Evolutionary conservation across 2,888 invertebrate genomes (phyloP).

Genomic region (Deroplatys truncata): DNA sequence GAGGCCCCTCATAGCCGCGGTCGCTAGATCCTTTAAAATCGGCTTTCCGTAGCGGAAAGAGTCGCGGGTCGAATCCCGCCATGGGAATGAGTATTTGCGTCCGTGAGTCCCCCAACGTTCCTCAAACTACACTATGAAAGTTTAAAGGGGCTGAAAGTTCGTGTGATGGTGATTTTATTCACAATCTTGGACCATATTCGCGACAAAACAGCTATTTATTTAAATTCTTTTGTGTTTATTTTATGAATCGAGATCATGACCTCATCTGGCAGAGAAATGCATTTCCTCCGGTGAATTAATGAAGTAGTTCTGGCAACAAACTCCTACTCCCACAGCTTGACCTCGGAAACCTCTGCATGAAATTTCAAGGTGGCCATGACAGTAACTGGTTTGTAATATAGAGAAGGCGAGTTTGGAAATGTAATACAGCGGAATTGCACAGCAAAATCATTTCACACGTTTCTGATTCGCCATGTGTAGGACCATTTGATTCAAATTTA

Average conservation of each 20-base stretch:
- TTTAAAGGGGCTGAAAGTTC: too few species aligned
- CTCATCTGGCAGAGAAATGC: not conserved
- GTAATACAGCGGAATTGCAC: not conserved
- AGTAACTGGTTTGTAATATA: not conserved
- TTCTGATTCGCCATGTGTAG: too few species aligned
- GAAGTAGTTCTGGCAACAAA: not conserved
- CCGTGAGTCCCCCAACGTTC: too few species aligned
- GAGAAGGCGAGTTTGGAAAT: not conserved
- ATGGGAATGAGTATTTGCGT: too few species aligned
- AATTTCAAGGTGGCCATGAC: not conserved
- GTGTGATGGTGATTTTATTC: not conserved
- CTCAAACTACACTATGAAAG: too few species aligned
- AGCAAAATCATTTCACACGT: not conserved
- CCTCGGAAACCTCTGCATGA: not conserved
- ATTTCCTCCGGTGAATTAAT: too few species aligned
- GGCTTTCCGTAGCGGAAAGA: too few species aligned
- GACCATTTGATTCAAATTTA: too few species aligned
- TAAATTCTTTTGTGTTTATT: not conserved
- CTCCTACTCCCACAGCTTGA: not conserved
- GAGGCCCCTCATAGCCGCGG: too few species aligned
- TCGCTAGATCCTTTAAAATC: too few species aligned
- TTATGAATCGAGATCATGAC: not conserved
- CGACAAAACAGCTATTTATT: not conserved
- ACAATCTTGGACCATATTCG: not conserved
- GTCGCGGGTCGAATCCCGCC: too few species aligned